A percentile compares a stretch with the other conserved stretches of the same genome.
These are phyloP conservation scores for Strix uralensis DNA, from an alignment of 2,113 vertebrate genomes.

Conservation along the genomic window DNA sequence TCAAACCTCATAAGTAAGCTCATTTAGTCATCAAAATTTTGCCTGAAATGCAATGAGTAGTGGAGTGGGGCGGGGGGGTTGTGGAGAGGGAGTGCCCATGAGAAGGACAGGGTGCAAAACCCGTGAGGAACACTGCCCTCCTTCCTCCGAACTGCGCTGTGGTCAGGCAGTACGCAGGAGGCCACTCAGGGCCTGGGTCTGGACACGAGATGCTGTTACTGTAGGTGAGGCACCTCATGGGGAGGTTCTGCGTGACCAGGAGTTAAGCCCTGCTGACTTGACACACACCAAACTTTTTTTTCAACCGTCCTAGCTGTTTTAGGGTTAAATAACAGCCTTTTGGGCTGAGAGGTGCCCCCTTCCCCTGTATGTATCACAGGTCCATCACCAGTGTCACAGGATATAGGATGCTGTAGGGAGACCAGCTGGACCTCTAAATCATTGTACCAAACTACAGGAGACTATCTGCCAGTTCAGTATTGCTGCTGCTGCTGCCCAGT, in stretches of 20 bases:
- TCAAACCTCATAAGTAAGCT: not conserved
- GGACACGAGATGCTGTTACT: not conserved
- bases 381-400: not conserved
- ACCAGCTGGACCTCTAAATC: not conserved
- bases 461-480: not conserved
- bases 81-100: not conserved
- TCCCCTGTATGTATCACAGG: not conserved
- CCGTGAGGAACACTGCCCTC: not conserved
- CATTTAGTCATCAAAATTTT: not conserved
- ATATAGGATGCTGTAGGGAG: not conserved
- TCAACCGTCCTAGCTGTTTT: not conserved
- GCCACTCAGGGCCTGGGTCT: not conserved
- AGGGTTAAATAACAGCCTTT: not conserved
- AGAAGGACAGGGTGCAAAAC: not conserved
- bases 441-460: not conserved
- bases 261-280: not conserved
- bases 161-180: not conserved
- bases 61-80: too few relatives aligned
- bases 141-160: not conserved
- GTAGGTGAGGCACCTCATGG: not conserved
- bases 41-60: not conserved
- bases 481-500: not conserved
- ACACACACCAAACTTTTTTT: not conserved
- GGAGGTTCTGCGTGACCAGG: not conserved
- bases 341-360: not conserved